Evolutionary conservation across 2,888 invertebrate genomes (phyloP).

Genomic region (Syritta pipiens): DNA sequence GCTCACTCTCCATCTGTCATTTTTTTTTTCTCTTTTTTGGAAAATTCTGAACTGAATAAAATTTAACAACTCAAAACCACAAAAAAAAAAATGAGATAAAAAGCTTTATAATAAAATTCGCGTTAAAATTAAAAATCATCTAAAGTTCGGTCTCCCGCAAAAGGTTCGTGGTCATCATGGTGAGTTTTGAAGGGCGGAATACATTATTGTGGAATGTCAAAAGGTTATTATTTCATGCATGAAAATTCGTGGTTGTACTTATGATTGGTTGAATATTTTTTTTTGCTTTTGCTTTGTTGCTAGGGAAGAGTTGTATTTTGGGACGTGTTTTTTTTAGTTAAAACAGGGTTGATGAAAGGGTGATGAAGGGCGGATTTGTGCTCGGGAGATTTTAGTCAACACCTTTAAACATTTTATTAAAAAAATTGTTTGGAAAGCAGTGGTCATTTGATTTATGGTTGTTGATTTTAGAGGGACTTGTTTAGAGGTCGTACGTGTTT

Average conservation of each 20-base stretch:
- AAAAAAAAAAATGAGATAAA: slow-evolving; percentile 8
- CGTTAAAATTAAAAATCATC: background rate
- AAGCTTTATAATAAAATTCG: background rate
- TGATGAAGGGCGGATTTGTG: too few relatives aligned
- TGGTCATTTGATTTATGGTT: too few relatives aligned
- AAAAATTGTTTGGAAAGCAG: too few relatives aligned
- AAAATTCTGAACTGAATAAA: too few relatives aligned
- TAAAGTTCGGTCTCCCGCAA: slow-evolving; percentile 16
- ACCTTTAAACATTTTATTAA: too few relatives aligned
- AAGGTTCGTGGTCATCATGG: slow-evolving; percentile 34
- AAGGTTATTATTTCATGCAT: slow-evolving; percentile 5
- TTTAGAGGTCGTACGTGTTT: too few relatives aligned
- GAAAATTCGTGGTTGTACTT: background rate
- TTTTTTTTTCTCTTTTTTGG: too few relatives aligned
- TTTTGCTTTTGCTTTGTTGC: background rate
- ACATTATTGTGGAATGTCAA: slow-evolving; percentile 11
- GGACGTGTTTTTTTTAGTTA: too few relatives aligned
- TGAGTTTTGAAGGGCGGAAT: slow-evolving; percentile 2
- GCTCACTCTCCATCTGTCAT: slow-evolving; percentile 2
- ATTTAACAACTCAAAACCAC: background rate
- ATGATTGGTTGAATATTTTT: background rate
- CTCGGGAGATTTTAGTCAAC: too few relatives aligned
- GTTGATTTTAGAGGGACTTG: too few relatives aligned
- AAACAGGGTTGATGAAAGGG: too few relatives aligned
- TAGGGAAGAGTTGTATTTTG: background rate